These are phyloP conservation scores for Hydrotaea cyrtoneurina DNA, from an alignment of 2,888 invertebrate species.

Conservation along the genomic window DNA sequence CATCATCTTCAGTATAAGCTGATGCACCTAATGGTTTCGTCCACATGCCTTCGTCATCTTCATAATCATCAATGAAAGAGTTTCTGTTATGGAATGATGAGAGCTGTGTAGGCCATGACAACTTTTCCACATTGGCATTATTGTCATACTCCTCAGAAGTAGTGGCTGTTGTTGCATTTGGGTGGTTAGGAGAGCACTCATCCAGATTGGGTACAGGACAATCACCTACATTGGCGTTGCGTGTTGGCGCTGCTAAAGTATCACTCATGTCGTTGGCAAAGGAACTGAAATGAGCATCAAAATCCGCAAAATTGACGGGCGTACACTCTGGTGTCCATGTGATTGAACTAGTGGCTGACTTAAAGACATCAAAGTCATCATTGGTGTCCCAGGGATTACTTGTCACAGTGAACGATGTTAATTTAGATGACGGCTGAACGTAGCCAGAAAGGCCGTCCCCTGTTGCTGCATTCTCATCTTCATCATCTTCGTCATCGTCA, in stretches of 20 bases:
- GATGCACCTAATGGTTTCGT: slow-evolving; percentile 76
- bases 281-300: slow-evolving; percentile 78
- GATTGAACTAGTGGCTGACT: slow-evolving; percentile 68
- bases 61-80: slow-evolving; percentile 73
- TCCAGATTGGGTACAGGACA: neutral
- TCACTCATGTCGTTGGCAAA: slow-evolving; percentile 76
- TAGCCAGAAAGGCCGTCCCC: slow-evolving; percentile 63
- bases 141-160: slow-evolving; percentile 76
- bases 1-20: slow-evolving; percentile 14
- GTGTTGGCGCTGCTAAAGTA: slow-evolving; percentile 59
- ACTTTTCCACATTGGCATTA: slow-evolving; percentile 78
- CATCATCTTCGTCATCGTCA: slow-evolving; percentile 75
- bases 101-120: slow-evolving; percentile 52
- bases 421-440: slow-evolving; percentile 58
- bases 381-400: slow-evolving; percentile 76
- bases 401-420: slow-evolving; percentile 64
- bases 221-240: slow-evolving; percentile 25
- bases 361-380: slow-evolving; percentile 74
- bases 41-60: slow-evolving; percentile 78
- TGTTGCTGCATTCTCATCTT: slow-evolving; percentile 71
- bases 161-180: slow-evolving; percentile 27
- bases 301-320: slow-evolving; percentile 79
- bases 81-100: slow-evolving; percentile 48
- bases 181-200: neutral
- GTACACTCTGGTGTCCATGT: slow-evolving; percentile 76